A percentile compares a stretch with the other conserved stretches of the same genome.
phyloP scores from a whole-genome alignment of 1,140 invertebrate genomes.

The Drosophila santomea region DNA sequence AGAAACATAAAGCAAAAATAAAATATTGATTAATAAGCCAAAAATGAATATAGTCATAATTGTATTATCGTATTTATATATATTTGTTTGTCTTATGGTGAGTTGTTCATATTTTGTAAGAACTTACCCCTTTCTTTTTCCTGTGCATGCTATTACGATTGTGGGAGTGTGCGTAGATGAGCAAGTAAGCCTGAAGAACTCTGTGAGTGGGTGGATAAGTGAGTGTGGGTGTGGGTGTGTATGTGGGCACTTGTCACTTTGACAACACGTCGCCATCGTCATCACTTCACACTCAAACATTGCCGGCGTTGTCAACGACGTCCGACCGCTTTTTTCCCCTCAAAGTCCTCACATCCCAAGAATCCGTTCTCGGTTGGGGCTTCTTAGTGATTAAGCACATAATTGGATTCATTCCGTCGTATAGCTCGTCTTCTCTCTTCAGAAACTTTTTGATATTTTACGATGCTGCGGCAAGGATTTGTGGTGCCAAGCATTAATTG shows the following conservation, averaged over 20 bases:
- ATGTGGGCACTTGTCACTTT: slow-evolving; percentile 58
- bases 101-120: too few species aligned
- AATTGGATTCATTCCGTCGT: slow-evolving; percentile 78
- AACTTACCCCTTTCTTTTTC: not conserved
- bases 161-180: slow-evolving; percentile 11
- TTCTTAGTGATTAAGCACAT: slow-evolving; percentile 78
- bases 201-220: slow-evolving; percentile 31
- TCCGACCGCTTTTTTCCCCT: slow-evolving; percentile 31
- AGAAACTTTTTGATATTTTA: slow-evolving; percentile 74
- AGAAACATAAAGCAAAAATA: not conserved
- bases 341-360: not conserved
- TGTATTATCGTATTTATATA: not conserved
- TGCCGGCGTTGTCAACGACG: slow-evolving; percentile 52
- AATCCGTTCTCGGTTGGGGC: slow-evolving; percentile 10
- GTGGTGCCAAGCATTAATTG: slow-evolving; percentile 78
- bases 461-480: slow-evolving; percentile 72
- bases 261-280: slow-evolving; percentile 55
- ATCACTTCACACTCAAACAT: slow-evolving; percentile 44
- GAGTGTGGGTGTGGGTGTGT: slow-evolving; percentile 10
- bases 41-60: too few species aligned
- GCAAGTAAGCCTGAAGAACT: slow-evolving; percentile 19
- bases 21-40: not conserved
- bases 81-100: not conserved
- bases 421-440: slow-evolving; percentile 60
- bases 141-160: not conserved